phyloP scores from a whole-genome alignment of 2,113 vertebrate genomes.

The Cynoglossus semilaevis region DNA sequence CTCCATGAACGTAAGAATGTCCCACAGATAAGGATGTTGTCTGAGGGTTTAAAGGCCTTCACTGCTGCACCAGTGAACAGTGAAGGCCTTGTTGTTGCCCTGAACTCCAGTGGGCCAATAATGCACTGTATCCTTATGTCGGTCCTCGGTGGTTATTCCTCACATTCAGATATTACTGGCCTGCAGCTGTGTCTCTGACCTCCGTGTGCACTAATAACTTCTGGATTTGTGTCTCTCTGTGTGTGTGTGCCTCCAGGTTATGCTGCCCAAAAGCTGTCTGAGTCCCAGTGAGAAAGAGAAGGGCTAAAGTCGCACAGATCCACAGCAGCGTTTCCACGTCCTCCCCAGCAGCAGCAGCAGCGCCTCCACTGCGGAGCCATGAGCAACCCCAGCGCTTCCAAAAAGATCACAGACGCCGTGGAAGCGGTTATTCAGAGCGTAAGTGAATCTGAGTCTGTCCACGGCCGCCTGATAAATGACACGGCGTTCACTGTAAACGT shows the following conservation, averaged over 20 bases:
- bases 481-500: background rate
- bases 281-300: constrained; percentile 82
- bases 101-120: background rate
- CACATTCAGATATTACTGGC: constrained; percentile 5
- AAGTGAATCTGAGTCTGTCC: constrained; percentile 46
- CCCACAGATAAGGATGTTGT: no score
- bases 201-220: constrained; percentile 15
- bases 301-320: constrained; percentile 71
- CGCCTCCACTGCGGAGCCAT: constrained; percentile 61
- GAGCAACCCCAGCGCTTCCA: constrained; percentile 64
- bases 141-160: constrained; percentile 1
- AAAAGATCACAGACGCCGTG: constrained; percentile 52
- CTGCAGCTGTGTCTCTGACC: background rate
- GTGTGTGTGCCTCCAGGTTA: constrained; percentile 74
- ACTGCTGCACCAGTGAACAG: no score
- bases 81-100: no score
- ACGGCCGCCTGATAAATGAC: constrained; percentile 2
- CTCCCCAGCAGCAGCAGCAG: constrained; percentile 36
- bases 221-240: no score
- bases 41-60: no score
- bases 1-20: no score
- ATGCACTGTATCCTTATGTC: background rate
- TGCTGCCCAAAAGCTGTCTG: constrained; percentile 79
- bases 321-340: constrained; percentile 39
- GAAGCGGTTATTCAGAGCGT: constrained; percentile 64